phyloP scores from a whole-genome alignment of 2,113 vertebrate species.

The Ailurus styani region DNA sequence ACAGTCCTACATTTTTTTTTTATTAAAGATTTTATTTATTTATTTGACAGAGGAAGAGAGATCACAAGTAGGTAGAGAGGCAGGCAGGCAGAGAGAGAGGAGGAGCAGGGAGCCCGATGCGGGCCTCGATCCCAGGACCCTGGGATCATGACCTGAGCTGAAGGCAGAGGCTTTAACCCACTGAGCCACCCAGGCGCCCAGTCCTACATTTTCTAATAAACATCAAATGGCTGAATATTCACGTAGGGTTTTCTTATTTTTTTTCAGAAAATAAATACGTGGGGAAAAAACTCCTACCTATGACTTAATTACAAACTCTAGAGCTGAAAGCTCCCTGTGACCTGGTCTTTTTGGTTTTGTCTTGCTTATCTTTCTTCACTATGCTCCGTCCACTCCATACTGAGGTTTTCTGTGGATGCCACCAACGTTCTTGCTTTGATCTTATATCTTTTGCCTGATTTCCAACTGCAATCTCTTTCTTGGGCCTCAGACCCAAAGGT shows the following conservation, averaged over 20 bases:
- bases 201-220: accelerated
- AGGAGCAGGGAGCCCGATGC: no score
- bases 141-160: no score
- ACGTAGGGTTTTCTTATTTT: background rate
- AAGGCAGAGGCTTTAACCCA: no score
- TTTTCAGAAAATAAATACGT: background rate
- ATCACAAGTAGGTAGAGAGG: no score
- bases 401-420: background rate
- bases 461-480: background rate
- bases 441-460: background rate
- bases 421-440: background rate
- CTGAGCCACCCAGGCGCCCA: no score
- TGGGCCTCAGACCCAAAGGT: background rate
- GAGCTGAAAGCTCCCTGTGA: background rate
- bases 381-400: accelerated
- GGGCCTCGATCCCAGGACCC: no score
- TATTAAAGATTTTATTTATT: no score
- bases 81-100: no score
- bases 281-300: background rate
- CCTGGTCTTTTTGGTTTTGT: background rate
- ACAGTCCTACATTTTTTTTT: accelerated
- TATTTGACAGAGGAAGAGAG: no score
- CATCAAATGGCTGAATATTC: background rate
- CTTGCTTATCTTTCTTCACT: background rate
- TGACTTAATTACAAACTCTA: background rate